A percentile compares a stretch with the other conserved stretches of the same genome.
Evolutionary conservation across 2,888 invertebrate genomes (phyloP).

Genomic region (Celastrina argiolus): DNA sequence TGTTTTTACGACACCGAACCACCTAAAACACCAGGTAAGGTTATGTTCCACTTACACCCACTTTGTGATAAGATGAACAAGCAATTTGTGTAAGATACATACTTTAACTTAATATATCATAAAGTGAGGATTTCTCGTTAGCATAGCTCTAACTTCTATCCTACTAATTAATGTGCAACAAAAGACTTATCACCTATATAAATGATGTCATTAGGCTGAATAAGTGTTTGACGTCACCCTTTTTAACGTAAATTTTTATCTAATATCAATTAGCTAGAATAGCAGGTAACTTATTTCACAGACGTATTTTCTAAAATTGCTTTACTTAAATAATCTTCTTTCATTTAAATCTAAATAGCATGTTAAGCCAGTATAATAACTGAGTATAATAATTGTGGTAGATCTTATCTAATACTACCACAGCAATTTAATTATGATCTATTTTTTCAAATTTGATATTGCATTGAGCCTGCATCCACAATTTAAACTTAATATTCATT

Average conservation of each 20-base stretch:
- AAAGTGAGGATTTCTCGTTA: not conserved
- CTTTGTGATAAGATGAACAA: not conserved
- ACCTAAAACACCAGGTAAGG: constrained; percentile 60
- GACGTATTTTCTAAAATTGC: not conserved
- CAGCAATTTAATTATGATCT: not conserved
- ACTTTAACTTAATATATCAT: not conserved
- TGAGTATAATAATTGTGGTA: not conserved
- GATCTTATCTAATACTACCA: not conserved
- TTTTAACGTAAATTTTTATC: constrained; percentile 9
- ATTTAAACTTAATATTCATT: not conserved
- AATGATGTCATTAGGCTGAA: constrained; percentile 14
- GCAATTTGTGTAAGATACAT: not conserved
- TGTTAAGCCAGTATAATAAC: not conserved
- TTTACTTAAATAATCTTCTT: not conserved
- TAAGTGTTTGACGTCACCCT: constrained; percentile 17
- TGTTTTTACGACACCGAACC: constrained; percentile 54
- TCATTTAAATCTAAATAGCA: not conserved
- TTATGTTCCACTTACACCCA: not conserved
- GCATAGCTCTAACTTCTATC: not conserved
- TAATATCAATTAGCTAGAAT: constrained; percentile 1
- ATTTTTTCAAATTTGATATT: too few species aligned
- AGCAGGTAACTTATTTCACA: not conserved
- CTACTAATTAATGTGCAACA: not conserved
- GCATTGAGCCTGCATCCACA: too few species aligned
- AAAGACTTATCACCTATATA: not conserved